Evolutionary conservation across 1,140 invertebrate species (phyloP), one percentile per base, ranked within the genome.

Genomic region (Hesperophylax magnus): DNA sequence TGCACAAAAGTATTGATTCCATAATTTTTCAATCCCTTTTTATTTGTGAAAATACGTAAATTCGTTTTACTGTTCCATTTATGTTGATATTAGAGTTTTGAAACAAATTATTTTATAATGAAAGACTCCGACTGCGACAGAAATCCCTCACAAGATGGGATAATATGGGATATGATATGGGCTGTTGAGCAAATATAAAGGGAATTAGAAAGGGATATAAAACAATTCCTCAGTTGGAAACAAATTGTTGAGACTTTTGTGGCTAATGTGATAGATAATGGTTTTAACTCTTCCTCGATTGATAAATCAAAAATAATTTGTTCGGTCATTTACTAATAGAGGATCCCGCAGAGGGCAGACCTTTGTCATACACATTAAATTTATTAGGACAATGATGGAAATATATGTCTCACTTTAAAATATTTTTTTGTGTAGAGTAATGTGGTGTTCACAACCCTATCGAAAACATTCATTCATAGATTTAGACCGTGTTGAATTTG

Each of bases 151-250:
- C 24, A 18, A 47, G 47, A 54, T 71, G 24, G 47, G 22, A 79
- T 58, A 69, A 56, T 53, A 54, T 39, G 39, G 61, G 65, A 79
- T 67, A 71, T 79, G 78, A 69, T 79, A 79, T 79, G 63, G 65
- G 18, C 61, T 9, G 65, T 69, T 79, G 18, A 20, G 65, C 69
- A 71, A 63, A 53, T 71, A 80, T 63, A 80, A 80, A 80, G 56
- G 39, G 31, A 31, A 63, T 18, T 17, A 31, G 69, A 80, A 80
- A 80, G 79, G 79, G 71, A 34, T 63, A 60, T 61, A 80, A 80
- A 71, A 80, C 79, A 80, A 80, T 72, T 52, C 63, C 14, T 31
- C 9, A 17, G 24, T 34, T n/a, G n/a, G 27, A n/a, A 27, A 67
- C 27, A 31, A 56, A 67, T 69, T 79, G 54, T 31, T 52, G 27